Conservation (phyloP, 2,888 invertebrate genomes). For the Koerneria pararmatus region DNA sequence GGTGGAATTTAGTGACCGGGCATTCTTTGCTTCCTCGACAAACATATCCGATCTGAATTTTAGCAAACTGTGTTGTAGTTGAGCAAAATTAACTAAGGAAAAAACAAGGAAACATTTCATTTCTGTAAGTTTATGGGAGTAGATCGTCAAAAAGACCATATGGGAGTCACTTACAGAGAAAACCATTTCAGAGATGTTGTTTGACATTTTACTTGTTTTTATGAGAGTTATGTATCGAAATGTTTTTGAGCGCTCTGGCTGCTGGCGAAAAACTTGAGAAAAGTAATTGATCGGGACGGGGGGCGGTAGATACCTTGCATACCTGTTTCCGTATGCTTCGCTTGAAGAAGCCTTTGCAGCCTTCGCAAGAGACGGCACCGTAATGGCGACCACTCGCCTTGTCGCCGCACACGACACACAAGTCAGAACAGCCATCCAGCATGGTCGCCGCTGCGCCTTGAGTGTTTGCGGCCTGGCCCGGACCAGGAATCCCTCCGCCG, state of each 20-base stretch:
- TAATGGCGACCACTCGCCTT: conserved; percentile 57
- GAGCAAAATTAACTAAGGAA: too few species aligned
- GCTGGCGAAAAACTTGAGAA: conserved; percentile 10
- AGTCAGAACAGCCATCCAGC: conserved; percentile 8
- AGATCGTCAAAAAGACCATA: too few species aligned
- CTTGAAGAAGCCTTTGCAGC: conserved; percentile 92
- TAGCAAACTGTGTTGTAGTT: too few species aligned
- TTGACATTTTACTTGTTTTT: too few species aligned
- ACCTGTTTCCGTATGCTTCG: conserved; percentile 86
- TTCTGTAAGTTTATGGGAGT: too few species aligned
- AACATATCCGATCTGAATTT: conserved; percentile 73
- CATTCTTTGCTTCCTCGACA: conserved; percentile 93
- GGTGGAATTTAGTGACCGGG: conserved; percentile 94
- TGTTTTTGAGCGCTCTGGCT: too few species aligned
- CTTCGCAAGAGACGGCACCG: conserved; percentile 55
- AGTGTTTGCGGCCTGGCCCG: neutral
- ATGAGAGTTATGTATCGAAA: too few species aligned
- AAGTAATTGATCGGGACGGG: neutral
- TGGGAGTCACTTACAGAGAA: too few species aligned
- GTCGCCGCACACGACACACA: conserved; percentile 40
- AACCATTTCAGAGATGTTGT: too few species aligned
- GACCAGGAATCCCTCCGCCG: too few species aligned
- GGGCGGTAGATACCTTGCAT: conserved; percentile 62
- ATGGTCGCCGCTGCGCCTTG: neutral
- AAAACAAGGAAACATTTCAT: too few species aligned